Percentiles rank a stretch among this genome's conserved stretches.
These are phyloP conservation scores for Magallana gigas DNA, from an alignment of 1,140 invertebrate genomes.

Conservation along the genomic window DNA sequence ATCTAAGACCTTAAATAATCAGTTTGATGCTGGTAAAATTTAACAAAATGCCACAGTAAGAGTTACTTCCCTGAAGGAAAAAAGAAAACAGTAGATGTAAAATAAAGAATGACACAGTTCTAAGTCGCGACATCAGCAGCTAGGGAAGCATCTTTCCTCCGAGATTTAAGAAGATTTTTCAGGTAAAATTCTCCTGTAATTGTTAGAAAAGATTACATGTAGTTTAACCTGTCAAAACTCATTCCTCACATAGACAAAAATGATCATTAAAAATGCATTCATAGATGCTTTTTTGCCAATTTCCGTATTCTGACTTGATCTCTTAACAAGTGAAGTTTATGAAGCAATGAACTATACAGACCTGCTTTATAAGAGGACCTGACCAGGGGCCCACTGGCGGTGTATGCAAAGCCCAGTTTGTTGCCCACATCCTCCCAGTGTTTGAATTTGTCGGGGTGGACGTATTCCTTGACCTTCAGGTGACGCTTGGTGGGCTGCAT, in stretches of 20 bases:
- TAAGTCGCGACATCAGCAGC: background rate
- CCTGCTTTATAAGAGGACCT: slow-evolving; percentile 98
- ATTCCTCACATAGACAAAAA: too few species aligned
- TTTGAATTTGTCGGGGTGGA: slow-evolving; percentile 96
- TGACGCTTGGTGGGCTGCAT: slow-evolving; percentile 99
- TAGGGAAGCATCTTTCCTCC: background rate
- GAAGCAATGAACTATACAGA: slow-evolving; percentile 76
- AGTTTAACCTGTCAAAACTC: too few species aligned
- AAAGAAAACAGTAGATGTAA: background rate
- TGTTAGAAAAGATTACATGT: background rate
- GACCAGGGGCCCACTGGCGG: slow-evolving; percentile 97
- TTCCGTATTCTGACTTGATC: too few species aligned
- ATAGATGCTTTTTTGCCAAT: too few species aligned
- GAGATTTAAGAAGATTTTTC: slow-evolving; percentile 32
- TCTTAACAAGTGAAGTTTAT: too few species aligned
- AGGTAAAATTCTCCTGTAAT: slow-evolving; percentile 38
- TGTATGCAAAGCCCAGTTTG: slow-evolving; percentile 96
- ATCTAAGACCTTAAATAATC: too few species aligned
- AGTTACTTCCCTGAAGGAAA: slow-evolving; percentile 7
- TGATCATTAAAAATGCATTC: too few species aligned
- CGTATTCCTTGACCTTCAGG: slow-evolving; percentile 96
- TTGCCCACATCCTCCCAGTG: slow-evolving; percentile 93
- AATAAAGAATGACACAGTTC: background rate
- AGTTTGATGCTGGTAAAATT: too few species aligned
- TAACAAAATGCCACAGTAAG: background rate